These are phyloP conservation scores for Hyles vespertilio DNA, from an alignment of 1,140 invertebrate genomes.

Conservation along the genomic window DNA sequence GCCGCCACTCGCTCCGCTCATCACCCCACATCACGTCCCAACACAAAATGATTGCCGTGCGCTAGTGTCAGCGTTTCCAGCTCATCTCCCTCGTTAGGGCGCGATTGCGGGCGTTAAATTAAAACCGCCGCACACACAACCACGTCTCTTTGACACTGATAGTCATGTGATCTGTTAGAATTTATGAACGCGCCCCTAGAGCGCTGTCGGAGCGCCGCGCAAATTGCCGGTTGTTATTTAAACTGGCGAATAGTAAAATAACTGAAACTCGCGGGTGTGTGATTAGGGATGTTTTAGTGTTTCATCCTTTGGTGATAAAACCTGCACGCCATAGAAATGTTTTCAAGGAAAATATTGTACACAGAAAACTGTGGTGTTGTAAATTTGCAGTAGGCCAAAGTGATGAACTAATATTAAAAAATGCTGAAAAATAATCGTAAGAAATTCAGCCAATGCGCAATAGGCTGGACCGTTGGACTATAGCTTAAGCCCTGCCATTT, in stretches of 20 bases:
- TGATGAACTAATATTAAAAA: too few species aligned
- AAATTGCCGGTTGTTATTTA: background rate
- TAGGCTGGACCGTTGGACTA: too few species aligned
- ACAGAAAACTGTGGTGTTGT: too few species aligned
- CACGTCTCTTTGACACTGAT: conserved; percentile 13
- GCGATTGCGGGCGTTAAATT: conserved; percentile 57
- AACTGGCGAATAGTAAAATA: background rate
- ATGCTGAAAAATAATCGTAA: too few species aligned
- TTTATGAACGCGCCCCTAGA: background rate
- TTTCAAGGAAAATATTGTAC: too few species aligned
- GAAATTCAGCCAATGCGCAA: too few species aligned
- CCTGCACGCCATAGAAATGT: too few species aligned
- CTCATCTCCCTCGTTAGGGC: conserved; percentile 61
- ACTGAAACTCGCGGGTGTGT: too few species aligned
- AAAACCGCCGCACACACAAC: conserved; percentile 43
- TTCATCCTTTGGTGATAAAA: too few species aligned
- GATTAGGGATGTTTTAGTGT: too few species aligned
- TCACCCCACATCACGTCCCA: conserved; percentile 7
- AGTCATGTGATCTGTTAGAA: conserved; percentile 14
- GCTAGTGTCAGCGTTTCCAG: conserved; percentile 67
- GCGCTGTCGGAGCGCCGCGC: background rate
- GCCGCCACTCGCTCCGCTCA: conserved; percentile 30
- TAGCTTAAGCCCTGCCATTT: too few species aligned
- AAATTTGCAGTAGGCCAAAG: too few species aligned
- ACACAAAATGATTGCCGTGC: conserved; percentile 50